Evolutionary conservation across 1,140 invertebrate species (phyloP), one percentile per base, ranked within the genome.

Genomic region (Brachionus paranguensis): DNA sequence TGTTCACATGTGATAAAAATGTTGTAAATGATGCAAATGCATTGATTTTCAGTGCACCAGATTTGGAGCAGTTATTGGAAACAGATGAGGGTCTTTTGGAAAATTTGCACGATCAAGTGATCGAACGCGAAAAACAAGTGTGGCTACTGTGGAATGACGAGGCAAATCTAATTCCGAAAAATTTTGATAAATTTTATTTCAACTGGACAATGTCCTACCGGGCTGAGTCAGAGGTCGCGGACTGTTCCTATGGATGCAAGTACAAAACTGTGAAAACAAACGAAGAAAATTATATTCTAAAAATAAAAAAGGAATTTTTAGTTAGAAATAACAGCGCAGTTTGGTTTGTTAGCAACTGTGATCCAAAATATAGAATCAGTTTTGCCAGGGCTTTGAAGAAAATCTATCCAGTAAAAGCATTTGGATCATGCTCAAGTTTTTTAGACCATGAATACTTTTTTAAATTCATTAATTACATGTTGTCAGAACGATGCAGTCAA

Each of bases 241-340:
- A 81, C 53, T 81, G 78, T 47, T 81, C 78, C 8, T 81, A 81
- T 45, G 78, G 78, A 12, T 81, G 78, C 27, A 81, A 60, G n/a
- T 81, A 64, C 45, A 43, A n/a, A 27, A 24, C 24, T 41, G n/a
- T 14, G 12, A 45, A 10, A 45, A 24, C 11, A 64, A 29, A 76
- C 1, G 20, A 27, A 76, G 29, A 81, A 47, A 20, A 64, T 17
- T 81, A 41, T 17, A 68, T 37, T 12, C 1, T 10, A 0, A 41
- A 64, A 45, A 64, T 64, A 17, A 60, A 64, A 41, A 0, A 10
- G 5, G 78, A 81, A 47, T 81, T 81, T 68, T 27, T 14, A 11
- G 37, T 27, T 1, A 60, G 78, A 45, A 45, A 81, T 37, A 81
- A 43, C 11, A 6, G 1, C 17, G 50, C 78, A 0, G 53, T 81